Conservation (phyloP, 2,888 invertebrate species). For the Reticulitermes lucifugus region DNA sequence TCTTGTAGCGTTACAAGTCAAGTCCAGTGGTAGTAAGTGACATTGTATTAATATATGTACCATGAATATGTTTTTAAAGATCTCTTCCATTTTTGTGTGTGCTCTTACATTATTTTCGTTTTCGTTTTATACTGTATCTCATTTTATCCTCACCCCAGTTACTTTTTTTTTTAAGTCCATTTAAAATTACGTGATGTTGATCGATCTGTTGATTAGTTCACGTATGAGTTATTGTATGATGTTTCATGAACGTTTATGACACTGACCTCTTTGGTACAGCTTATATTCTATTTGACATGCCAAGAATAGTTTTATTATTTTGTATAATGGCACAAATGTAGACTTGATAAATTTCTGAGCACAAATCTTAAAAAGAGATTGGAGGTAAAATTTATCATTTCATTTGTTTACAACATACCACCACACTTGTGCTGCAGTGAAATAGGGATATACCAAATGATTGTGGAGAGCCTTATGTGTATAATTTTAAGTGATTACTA, state of each 20-base stretch:
- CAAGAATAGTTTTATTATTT: neutral
- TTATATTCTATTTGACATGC: conserved; percentile 13
- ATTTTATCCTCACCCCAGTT: neutral
- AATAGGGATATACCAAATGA: conserved; percentile 16
- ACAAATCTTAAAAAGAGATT: neutral
- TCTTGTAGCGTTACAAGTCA: no score
- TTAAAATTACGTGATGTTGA: neutral
- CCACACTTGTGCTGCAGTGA: neutral
- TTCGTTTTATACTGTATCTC: neutral
- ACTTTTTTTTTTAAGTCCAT: neutral
- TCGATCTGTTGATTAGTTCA: neutral
- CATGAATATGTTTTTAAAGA: neutral
- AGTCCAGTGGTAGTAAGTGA: no score
- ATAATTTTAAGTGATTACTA: conserved; percentile 22
- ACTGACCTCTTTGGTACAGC: conserved; percentile 8
- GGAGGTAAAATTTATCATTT: neutral
- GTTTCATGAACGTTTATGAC: neutral
- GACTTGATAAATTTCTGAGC: conserved; percentile 7
- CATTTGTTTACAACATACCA: neutral
- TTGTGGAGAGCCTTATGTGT: conserved; percentile 15
- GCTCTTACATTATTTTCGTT: neutral
- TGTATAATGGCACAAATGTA: neutral
- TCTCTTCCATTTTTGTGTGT: neutral
- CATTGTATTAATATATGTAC: neutral
- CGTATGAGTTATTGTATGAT: neutral